Evolutionary conservation across 2,113 vertebrate species (phyloP).

Genomic region (Rousettus leschenaultii): DNA sequence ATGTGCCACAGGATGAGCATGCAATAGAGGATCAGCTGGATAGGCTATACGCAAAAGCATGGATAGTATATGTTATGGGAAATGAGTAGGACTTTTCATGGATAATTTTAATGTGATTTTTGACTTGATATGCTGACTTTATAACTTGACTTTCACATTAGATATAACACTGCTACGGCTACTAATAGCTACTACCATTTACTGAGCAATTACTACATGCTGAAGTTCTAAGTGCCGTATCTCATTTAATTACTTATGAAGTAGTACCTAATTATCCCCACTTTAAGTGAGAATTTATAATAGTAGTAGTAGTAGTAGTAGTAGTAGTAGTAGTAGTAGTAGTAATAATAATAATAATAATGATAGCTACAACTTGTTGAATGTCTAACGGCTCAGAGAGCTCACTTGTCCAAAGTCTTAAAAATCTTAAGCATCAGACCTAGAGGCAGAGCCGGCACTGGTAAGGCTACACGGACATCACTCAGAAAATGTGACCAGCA

Average conservation of each 20-base stretch:
- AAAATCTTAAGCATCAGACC: background rate
- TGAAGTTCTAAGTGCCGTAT: background rate
- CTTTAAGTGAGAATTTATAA: background rate
- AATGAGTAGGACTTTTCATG: background rate
- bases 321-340: too few species aligned
- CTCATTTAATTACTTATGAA: background rate
- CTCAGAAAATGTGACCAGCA: background rate
- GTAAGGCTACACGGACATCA: background rate
- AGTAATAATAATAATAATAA: too few species aligned
- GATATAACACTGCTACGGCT: background rate
- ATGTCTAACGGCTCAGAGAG: background rate
- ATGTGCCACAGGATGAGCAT: background rate
- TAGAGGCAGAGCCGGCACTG: background rate
- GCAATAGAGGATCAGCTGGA: background rate
- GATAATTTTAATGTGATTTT: background rate
- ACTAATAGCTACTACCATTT: background rate
- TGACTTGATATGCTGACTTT: background rate
- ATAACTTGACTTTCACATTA: background rate
- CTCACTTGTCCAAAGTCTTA: background rate
- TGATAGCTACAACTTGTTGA: background rate
- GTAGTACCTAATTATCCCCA: background rate
- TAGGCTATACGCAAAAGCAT: background rate
- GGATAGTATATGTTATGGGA: background rate
- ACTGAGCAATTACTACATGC: background rate
- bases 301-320: too few species aligned